Base-by-base conservation (phyloP, 2,888 invertebrate genomes). In the Aplocera efformata region DNA sequence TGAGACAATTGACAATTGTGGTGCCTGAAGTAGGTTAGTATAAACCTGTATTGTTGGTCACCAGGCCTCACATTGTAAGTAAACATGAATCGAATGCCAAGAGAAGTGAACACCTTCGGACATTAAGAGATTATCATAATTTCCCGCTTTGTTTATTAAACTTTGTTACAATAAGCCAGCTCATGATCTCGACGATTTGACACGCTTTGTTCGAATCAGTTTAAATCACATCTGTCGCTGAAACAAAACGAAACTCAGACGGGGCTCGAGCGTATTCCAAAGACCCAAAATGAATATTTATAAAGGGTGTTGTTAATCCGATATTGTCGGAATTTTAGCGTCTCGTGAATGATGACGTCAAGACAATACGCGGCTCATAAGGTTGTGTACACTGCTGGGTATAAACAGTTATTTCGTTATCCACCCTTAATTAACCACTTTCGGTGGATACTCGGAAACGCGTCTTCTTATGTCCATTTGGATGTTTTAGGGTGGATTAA, bases 211-310 rank as follows among this genome's bases (percentile, higher is more conserved):
- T 49, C 34, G 24, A 35, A 49, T 50, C 53, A 59, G 45, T 45
- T 45, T 45, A 32, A 40, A 36, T 67, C 77, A 70, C 84, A 84
- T 83, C 84, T 84, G 85, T 81, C 74, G 69, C 81, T 48, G 13
- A 76, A 77, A 81, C 77, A 80, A 76, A 74, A 79, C 72, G 57
- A 60, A 60, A 65, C 67, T 69, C 59, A 60, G 75, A 68, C 69
- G 72, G 73, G 71, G 58, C 64, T 77, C 76, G 64, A 76, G 75
- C 71, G 76, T 71, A 67, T 74, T 63, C 59, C 69, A 66, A 72
- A 71, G 67, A 74, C 63, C 59, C 69, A 66, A 73, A 75, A 84
- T 88, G 86, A 85, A 88, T 88, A 88, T 86, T 86, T 88, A 88
- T 88, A 82, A 85, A 82, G 79, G 45, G 80, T 84, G 78, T 83